Percentiles rank a stretch among this genome's conserved stretches.
phyloP scores from a whole-genome alignment of 1,140 invertebrate species.

The Melipona quadrifasciata region DNA sequence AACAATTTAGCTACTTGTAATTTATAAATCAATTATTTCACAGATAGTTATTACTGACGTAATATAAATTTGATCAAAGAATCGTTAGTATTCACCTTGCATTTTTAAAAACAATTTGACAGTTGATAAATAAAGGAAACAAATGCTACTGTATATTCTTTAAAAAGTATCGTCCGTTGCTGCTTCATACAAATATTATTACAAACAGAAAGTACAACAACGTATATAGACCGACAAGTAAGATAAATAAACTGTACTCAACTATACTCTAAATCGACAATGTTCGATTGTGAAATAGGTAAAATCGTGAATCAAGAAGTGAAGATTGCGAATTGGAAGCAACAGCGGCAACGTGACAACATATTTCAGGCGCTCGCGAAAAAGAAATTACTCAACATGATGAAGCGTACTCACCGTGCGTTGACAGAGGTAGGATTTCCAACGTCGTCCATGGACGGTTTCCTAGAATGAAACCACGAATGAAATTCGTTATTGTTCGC shows the following conservation, averaged over 20 bases:
- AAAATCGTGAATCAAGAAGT: too few relatives aligned
- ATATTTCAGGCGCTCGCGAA: background rate
- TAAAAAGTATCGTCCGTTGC: background rate
- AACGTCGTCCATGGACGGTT: slow-evolving; percentile 87
- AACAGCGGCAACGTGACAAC: background rate
- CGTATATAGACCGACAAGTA: background rate
- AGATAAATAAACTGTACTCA: background rate
- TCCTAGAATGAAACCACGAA: slow-evolving; percentile 86
- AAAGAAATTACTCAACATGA: slow-evolving; percentile 45
- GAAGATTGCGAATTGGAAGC: background rate
- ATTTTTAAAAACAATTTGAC: background rate
- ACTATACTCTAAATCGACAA: background rate
- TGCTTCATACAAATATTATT: background rate
- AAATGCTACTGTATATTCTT: background rate
- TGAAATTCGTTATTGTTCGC: slow-evolving; percentile 80
- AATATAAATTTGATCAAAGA: background rate
- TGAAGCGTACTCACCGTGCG: slow-evolving; percentile 85
- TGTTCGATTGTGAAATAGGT: background rate
- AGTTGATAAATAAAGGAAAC: background rate
- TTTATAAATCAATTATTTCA: too few relatives aligned
- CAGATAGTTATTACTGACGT: too few relatives aligned
- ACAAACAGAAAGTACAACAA: background rate
- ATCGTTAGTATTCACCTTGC: background rate
- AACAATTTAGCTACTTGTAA: too few relatives aligned
- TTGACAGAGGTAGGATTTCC: slow-evolving; percentile 87